Base-by-base conservation (phyloP, 2,113 vertebrate genomes). In the Macrotus californicus region DNA sequence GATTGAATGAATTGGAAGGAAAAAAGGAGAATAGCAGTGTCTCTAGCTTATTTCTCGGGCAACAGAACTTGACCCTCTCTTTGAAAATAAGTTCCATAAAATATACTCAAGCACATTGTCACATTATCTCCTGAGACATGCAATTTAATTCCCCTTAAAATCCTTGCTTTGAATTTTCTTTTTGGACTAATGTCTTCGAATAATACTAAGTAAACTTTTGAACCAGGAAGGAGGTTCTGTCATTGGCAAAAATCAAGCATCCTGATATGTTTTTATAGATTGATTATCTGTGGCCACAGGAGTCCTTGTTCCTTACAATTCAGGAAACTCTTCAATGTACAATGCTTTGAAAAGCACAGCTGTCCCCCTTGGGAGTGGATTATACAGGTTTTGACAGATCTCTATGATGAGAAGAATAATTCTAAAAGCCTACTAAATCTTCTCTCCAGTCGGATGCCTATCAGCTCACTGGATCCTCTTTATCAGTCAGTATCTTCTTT, bases 71-170 rank as follows among this genome's bases (percentile, higher is more conserved):
- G 31, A 91, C 59, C 12, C 4, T 69, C 6, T 77, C 59, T 94
- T 89, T 92, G 67, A 89, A 94, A 93, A 89, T 73, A 91, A 83
- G 24, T 87, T 83, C 34, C 39, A n/a, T 7, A 12, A 94, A 88
- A 88, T 77, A 86, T n/a, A 82, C 21, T 54, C 31, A 82, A 66
- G 39, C 41, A 66, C 56, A 70, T 54, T 29, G 26, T 36, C 43
- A 84, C 24, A 39, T 87, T 67, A 52, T 59, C 22, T 70, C 43
- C 66, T 46, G 67, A 95, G 48, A 72, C 4, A 50, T 50, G 39
- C 83, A 31, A 50, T 87, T 80, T 93, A 88, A 80, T 82, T 94
- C 94, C 11, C 6, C 31, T 81, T 36, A 14, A 72, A 70, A 81
- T 89, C 8, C 26, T 96, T 80, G 39, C 66, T 72, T 92, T 89